phyloP scores from a whole-genome alignment of 1,140 invertebrate genomes.

The Ceratoteleas bidentatus region DNA sequence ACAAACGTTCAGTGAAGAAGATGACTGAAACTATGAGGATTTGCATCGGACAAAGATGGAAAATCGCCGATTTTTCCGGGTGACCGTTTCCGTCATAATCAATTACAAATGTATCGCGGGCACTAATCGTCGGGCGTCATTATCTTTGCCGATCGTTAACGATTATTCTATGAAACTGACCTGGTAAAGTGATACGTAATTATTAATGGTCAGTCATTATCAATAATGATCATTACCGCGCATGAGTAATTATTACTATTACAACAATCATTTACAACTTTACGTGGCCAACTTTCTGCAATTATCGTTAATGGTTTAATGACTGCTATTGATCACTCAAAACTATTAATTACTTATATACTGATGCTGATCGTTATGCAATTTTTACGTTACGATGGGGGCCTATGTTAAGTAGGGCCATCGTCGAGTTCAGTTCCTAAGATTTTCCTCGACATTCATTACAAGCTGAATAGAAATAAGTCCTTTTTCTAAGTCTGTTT shows the following conservation, averaged over 20 bases:
- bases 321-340: slow-evolving; percentile 21
- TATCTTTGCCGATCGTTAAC: slow-evolving; percentile 30
- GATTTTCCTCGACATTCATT: too few species aligned
- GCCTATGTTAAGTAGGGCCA: too few species aligned
- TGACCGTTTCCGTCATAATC: not conserved
- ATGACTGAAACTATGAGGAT: too few species aligned
- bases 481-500: too few species aligned
- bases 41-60: too few species aligned
- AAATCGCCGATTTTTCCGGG: too few species aligned
- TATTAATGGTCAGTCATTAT: slow-evolving; percentile 47
- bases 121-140: slow-evolving; percentile 28
- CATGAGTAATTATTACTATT: slow-evolving; percentile 45
- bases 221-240: slow-evolving; percentile 32
- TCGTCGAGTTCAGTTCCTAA: too few species aligned
- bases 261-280: slow-evolving; percentile 45
- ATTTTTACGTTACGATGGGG: not conserved
- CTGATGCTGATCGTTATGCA: slow-evolving; percentile 19
- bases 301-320: slow-evolving; percentile 43
- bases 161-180: slow-evolving; percentile 24
- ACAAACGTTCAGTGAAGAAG: too few species aligned
- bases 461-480: too few species aligned
- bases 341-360: slow-evolving; percentile 34
- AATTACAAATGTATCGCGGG: slow-evolving; percentile 4
- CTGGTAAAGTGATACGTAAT: slow-evolving; percentile 23
- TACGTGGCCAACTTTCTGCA: slow-evolving; percentile 37